These are phyloP conservation scores for Bettongia penicillata DNA, from an alignment of 2,113 vertebrate species.

Conservation along the genomic window DNA sequence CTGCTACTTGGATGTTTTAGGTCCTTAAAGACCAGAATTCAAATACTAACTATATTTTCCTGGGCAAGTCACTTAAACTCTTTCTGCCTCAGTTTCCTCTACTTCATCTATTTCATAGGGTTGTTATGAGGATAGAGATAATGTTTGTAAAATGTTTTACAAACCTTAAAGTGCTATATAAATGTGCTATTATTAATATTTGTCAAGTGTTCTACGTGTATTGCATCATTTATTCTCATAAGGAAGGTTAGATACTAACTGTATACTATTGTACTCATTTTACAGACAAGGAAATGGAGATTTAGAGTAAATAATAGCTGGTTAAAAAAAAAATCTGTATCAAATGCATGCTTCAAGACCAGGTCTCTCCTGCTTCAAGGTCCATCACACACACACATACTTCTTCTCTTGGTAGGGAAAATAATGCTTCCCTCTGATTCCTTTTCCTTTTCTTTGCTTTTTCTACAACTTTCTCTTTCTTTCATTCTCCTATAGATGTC, in stretches of 20 bases:
- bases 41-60: not conserved
- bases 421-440: not conserved
- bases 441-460: not conserved
- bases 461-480: not conserved
- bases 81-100: not conserved
- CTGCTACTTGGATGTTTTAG: not conserved
- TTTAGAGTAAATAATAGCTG: not conserved
- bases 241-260: not conserved
- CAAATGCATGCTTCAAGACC: not conserved
- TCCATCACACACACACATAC: not conserved
- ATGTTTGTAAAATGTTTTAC: not conserved
- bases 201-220: not conserved
- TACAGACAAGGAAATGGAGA: slow-evolving; percentile 9
- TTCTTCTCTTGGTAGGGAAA: not conserved
- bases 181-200: not conserved
- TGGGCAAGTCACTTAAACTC: not conserved
- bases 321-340: not conserved
- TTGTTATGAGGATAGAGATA: not conserved
- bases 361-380: not conserved
- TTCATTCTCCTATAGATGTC: not conserved
- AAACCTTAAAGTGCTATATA: not conserved
- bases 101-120: not conserved
- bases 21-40: not conserved
- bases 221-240: not conserved
- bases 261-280: not conserved